Evolutionary conservation across 2,113 vertebrate species (phyloP).

Genomic region (Eudorcas thomsonii): DNA sequence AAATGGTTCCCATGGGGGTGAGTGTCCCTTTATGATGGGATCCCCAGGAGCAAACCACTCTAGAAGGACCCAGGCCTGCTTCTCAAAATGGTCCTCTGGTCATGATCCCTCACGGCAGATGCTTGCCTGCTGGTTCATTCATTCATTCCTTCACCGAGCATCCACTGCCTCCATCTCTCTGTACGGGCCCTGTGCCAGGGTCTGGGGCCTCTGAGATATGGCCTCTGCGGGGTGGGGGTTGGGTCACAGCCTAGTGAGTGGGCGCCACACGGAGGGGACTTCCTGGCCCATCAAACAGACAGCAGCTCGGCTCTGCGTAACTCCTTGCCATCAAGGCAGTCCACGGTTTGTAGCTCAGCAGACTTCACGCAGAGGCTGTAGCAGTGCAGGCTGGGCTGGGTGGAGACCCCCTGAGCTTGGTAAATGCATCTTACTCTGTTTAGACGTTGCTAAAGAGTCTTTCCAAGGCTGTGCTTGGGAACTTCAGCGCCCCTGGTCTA

Average conservation of each 20-base stretch:
- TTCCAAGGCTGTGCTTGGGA: slow-evolving; percentile 61
- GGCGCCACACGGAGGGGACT: fast-evolving
- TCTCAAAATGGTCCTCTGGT: not conserved
- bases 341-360: not conserved
- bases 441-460: slow-evolving; percentile 48
- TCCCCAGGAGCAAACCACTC: not conserved
- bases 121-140: fast-evolving
- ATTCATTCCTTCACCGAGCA: not conserved
- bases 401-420: not conserved
- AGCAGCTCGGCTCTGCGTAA: not conserved
- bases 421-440: fast-evolving
- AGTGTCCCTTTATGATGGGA: fast-evolving
- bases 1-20: not conserved
- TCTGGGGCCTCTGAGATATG: not conserved
- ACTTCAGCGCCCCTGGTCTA: slow-evolving; percentile 68
- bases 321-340: not conserved
- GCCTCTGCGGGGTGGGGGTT: not conserved
- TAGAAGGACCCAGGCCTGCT: not conserved
- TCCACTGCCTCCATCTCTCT: fast-evolving
- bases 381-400: not conserved
- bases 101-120: too few relatives aligned
- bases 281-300: too few relatives aligned
- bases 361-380: fast-evolving
- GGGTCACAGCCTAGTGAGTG: not conserved
- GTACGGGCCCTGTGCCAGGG: not conserved